These are phyloP conservation scores for Pocota personata DNA, from an alignment of 2,888 invertebrate genomes.

Conservation along the genomic window DNA sequence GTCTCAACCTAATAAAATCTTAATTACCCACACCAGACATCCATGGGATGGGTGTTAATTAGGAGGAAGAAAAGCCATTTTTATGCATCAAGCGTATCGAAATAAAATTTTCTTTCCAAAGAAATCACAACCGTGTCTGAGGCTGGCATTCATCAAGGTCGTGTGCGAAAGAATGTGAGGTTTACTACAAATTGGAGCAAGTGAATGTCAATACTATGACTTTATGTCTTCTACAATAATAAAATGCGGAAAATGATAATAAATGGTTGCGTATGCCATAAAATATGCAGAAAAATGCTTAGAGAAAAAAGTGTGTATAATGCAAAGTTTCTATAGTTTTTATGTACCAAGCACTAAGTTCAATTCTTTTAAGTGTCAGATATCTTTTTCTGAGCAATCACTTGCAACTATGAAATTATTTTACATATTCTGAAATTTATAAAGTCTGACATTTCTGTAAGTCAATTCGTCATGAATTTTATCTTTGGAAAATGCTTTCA, in stretches of 20 bases:
- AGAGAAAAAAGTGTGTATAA: background rate
- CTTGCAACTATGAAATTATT: too few species aligned
- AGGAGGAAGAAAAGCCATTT: conserved; percentile 12
- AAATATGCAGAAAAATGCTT: too few species aligned
- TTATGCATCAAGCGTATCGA: conserved; percentile 48
- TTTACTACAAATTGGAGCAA: background rate
- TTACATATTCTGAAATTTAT: too few species aligned
- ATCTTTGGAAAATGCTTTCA: too few species aligned
- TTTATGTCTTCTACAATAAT: background rate
- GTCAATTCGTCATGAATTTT: too few species aligned
- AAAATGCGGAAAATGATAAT: background rate
- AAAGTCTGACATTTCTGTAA: too few species aligned
- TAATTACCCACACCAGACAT: background rate
- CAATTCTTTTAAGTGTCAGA: too few species aligned
- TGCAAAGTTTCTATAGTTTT: too few species aligned
- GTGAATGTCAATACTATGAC: background rate
- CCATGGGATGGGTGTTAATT: conserved; percentile 16
- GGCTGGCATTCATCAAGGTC: conserved; percentile 38
- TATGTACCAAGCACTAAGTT: too few species aligned
- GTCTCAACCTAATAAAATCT: background rate
- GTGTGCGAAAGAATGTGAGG: conserved; percentile 16
- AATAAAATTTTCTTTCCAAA: background rate
- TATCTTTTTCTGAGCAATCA: too few species aligned
- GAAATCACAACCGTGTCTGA: conserved; percentile 32
- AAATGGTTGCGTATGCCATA: too few species aligned